Evolutionary conservation across 53 echinoderm and acorn worm genomes (phyloP).

Genomic region (Stichopus horrens): DNA sequence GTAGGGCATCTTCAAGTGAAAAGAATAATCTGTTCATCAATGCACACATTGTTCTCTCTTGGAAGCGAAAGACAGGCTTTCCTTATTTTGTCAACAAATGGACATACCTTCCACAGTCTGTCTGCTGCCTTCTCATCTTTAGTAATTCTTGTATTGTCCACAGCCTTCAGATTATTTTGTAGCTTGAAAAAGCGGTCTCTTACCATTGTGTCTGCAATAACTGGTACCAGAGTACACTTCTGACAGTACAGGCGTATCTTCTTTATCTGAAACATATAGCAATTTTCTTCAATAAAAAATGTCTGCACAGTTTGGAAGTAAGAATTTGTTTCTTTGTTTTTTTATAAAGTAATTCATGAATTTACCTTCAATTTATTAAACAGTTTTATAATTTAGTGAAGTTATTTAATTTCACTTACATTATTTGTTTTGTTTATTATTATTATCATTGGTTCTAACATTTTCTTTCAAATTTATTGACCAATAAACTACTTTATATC

Average conservation of each 20-base stretch:
- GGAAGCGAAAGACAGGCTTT: slow-evolving; percentile 33
- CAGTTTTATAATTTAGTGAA: not conserved
- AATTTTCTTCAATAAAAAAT: not conserved
- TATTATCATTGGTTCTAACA: not conserved
- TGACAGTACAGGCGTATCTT: slow-evolving; percentile 16
- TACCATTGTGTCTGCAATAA: slow-evolving; percentile 7
- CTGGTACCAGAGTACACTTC: not conserved
- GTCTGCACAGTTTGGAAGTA: not conserved
- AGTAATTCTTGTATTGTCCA: not conserved
- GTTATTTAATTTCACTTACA: not conserved
- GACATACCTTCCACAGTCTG: slow-evolving; percentile 16
- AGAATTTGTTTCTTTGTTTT: too few relatives aligned
- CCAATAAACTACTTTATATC: slow-evolving; percentile 5
- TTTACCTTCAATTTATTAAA: too few relatives aligned
- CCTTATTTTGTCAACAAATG: slow-evolving; percentile 8
- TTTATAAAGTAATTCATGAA: too few relatives aligned
- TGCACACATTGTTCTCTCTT: slow-evolving; percentile 17
- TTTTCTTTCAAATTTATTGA: too few relatives aligned
- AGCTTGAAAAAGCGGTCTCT: slow-evolving; percentile 31
- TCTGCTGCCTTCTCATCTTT: slow-evolving; percentile 2
- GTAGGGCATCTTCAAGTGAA: slow-evolving; percentile 37
- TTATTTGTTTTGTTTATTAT: not conserved
- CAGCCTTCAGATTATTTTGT: not conserved
- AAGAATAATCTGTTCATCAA: slow-evolving; percentile 43
- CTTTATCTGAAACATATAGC: not conserved